Evolutionary conservation across 2,888 invertebrate species (phyloP).

Genomic region (Frankliniella intonsa): DNA sequence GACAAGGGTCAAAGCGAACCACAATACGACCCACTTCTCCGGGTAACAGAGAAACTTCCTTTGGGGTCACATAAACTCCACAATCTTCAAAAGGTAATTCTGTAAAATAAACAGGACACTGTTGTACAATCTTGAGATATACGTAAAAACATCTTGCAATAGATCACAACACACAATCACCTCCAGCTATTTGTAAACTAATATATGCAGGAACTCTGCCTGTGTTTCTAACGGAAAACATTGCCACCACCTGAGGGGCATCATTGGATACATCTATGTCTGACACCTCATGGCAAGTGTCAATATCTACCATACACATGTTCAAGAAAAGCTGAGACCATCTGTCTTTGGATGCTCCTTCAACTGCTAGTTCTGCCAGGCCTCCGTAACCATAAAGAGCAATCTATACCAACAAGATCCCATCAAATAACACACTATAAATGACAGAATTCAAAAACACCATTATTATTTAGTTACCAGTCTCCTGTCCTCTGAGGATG

Average conservation of each 20-base stretch:
- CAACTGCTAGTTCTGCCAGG: not conserved
- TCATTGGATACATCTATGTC: not conserved
- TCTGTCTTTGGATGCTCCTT: not conserved
- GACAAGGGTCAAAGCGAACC: not conserved
- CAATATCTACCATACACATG: not conserved
- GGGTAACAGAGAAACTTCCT: not conserved
- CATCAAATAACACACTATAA: not conserved
- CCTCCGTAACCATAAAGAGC: conserved; percentile 9
- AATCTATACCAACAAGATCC: not conserved
- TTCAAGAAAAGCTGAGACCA: conserved; percentile 1
- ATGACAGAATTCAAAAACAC: not conserved
- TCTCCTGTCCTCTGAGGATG: not conserved
- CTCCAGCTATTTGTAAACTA: not conserved
- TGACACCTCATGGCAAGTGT: not conserved
- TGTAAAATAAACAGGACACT: not conserved
- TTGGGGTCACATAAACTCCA: conserved; percentile 5
- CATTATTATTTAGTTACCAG: not conserved
- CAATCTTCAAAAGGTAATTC: conserved; percentile 3
- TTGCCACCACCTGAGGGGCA: not conserved
- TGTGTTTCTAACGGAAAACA: not conserved
- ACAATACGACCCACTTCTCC: not conserved
- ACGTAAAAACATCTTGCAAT: not conserved
- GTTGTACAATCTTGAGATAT: not conserved
- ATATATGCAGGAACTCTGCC: not conserved
- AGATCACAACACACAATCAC: not conserved